Conservation (phyloP, 1,140 invertebrate species). For the Notospermus geniculatus region DNA sequence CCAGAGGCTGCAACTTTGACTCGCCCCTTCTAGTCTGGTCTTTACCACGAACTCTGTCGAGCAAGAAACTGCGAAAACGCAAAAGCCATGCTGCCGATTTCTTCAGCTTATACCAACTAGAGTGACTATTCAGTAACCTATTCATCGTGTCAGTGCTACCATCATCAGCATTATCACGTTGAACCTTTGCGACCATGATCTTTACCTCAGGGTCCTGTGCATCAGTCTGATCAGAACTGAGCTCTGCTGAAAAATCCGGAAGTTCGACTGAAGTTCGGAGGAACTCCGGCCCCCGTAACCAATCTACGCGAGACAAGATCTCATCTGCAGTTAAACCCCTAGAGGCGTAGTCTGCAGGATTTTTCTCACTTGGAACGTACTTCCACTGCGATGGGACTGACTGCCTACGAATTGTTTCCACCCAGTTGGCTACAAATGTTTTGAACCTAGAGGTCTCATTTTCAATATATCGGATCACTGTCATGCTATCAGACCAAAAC, state of each 20-base stretch:
- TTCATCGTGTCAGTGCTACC: no score
- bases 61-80: neutral
- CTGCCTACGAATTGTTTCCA: neutral
- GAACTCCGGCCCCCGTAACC: neutral
- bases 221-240: no score
- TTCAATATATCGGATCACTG: neutral
- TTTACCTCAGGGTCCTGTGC: no score
- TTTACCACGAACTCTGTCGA: no score
- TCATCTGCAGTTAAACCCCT: neutral
- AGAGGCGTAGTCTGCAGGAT: neutral
- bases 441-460: neutral
- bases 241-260: neutral
- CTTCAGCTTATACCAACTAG: neutral
- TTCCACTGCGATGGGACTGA: neutral
- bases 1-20: no score
- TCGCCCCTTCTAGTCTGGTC: no score
- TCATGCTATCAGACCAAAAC: conserved; percentile 16
- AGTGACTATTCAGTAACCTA: no score
- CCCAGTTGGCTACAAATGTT: neutral
- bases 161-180: neutral
- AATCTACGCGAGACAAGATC: neutral
- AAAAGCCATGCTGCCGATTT: neutral
- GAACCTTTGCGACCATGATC: no score
- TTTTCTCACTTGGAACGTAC: neutral
- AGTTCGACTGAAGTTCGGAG: neutral